These are phyloP conservation scores for Bolborhynchus lineola DNA, from an alignment of 2,113 vertebrate genomes.

Conservation along the genomic window DNA sequence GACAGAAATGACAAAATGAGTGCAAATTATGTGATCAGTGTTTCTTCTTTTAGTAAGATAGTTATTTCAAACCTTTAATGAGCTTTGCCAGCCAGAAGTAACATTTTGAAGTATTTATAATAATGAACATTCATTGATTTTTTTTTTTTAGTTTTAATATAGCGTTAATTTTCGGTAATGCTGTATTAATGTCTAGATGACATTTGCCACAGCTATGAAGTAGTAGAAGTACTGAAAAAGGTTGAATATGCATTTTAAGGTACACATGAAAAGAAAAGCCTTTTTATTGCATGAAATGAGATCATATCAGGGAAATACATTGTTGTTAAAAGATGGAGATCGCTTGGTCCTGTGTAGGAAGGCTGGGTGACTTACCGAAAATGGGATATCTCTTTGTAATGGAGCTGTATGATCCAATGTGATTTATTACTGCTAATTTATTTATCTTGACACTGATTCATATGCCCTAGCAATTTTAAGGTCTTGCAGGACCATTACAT, in stretches of 20 bases:
- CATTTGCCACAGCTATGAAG: neutral
- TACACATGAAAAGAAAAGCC: neutral
- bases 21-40: slow-evolving; percentile 51
- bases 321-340: neutral
- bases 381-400: neutral
- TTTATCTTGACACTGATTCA: neutral
- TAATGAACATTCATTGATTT: neutral
- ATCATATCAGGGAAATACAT: neutral
- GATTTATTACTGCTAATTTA: neutral
- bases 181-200: neutral
- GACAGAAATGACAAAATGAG: slow-evolving; percentile 61
- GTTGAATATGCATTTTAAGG: neutral
- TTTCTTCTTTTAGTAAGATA: slow-evolving; percentile 31
- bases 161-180: neutral
- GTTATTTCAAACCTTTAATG: slow-evolving; percentile 30
- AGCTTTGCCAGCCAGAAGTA: neutral
- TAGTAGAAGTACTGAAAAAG: neutral
- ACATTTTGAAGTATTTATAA: neutral
- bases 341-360: neutral
- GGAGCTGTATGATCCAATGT: neutral
- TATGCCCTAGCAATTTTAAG: neutral
- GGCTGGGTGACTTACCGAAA: neutral
- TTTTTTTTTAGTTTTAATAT: slow-evolving; percentile 3
- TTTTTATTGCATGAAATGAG: neutral
- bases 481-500: neutral